phyloP scores from a whole-genome alignment of 2,797 vertebrate species.

The Ibycter americanus region DNA sequence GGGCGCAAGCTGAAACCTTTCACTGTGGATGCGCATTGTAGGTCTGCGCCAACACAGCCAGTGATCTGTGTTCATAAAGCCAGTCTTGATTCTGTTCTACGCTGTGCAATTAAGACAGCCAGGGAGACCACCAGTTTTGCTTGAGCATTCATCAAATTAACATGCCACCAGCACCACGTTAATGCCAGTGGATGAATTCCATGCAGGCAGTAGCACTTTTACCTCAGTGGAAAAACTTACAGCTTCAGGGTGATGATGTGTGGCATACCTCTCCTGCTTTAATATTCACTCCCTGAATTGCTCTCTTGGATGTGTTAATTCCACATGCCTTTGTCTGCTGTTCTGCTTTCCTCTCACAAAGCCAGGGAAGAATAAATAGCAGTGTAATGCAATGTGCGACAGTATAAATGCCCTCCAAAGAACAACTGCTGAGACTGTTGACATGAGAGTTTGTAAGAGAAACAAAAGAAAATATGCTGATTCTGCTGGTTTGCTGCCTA shows the following conservation, averaged over 20 bases:
- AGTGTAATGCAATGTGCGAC: neutral
- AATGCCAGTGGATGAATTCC: neutral
- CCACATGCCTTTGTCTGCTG: slow-evolving; percentile 37
- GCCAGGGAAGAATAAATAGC: slow-evolving; percentile 45
- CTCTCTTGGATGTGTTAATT: slow-evolving; percentile 62
- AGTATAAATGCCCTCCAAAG: slow-evolving; percentile 55
- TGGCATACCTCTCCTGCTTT: neutral
- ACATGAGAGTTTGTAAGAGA: slow-evolving; percentile 37
- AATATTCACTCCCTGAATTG: slow-evolving; percentile 34
- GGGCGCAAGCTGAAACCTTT: neutral
- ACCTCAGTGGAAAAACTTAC: neutral
- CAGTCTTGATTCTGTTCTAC: neutral
- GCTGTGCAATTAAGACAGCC: neutral
- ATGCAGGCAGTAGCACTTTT: neutral
- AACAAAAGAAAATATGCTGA: slow-evolving; percentile 59
- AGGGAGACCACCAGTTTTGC: neutral
- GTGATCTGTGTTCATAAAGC: neutral
- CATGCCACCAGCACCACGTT: neutral
- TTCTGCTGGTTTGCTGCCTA: slow-evolving; percentile 40
- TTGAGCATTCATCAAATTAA: neutral
- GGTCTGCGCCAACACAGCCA: neutral
- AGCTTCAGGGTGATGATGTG: slow-evolving; percentile 8
- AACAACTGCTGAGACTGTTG: slow-evolving; percentile 60
- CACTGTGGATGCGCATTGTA: neutral
- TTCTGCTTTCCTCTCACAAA: slow-evolving; percentile 29